A percentile compares a stretch with the other conserved stretches of the same genome.
These are phyloP conservation scores for Clanis bilineata DNA, from an alignment of 2,888 invertebrate genomes.

Conservation along the genomic window DNA sequence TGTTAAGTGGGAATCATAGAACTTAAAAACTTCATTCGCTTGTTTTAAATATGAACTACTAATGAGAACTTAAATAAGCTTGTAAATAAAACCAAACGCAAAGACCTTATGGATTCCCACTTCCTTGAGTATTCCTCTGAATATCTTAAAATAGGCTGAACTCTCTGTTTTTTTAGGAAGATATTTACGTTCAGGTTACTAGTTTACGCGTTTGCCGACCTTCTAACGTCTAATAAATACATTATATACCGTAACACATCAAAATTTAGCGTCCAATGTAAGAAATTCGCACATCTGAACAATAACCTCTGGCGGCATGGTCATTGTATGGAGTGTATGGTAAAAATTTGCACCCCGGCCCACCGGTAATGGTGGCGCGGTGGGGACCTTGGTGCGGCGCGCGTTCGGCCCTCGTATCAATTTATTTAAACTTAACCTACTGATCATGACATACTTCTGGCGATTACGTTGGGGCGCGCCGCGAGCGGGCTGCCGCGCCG, in stretches of 20 bases:
- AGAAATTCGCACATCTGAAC: constrained; percentile 9
- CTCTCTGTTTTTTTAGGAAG: too few species aligned
- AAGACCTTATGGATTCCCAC: too few species aligned
- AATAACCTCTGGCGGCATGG: constrained; percentile 20
- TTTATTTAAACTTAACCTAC: constrained; percentile 81
- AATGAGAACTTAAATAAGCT: too few species aligned
- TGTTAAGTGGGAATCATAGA: too few species aligned
- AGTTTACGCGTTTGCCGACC: too few species aligned
- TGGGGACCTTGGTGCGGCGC: constrained; percentile 43
- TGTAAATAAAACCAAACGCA: too few species aligned
- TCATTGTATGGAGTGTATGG: constrained; percentile 25
- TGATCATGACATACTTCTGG: constrained; percentile 80
- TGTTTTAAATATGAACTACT: too few species aligned
- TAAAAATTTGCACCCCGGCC: constrained; percentile 26
- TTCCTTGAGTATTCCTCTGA: too few species aligned
- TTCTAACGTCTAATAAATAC: not conserved
- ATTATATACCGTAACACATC: constrained; percentile 7
- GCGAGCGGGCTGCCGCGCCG: too few species aligned
- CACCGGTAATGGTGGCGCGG: constrained; percentile 24
- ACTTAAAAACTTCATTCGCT: too few species aligned
- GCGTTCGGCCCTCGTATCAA: constrained; percentile 61
- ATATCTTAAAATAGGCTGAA: too few species aligned
- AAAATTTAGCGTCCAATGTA: constrained; percentile 8
- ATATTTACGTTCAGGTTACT: too few species aligned
- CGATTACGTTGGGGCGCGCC: constrained; percentile 60